Base-by-base conservation (phyloP, 2,888 invertebrate genomes). In the Scaptodrosophila latifasciaeformis region DNA sequence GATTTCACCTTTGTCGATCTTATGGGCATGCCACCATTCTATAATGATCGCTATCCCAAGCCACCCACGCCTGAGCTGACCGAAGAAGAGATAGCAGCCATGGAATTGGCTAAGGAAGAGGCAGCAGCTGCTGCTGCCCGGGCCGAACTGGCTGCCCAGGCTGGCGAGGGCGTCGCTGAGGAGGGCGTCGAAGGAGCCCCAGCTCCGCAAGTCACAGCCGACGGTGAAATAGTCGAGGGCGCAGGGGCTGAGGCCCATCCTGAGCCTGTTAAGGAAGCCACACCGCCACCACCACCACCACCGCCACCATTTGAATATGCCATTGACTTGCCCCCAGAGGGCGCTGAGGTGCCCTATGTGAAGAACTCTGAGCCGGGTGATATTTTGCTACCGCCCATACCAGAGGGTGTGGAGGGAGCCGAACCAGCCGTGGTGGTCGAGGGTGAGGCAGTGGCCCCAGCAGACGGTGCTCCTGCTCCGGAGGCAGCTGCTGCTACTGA, bases 1-100 rank as follows among this genome's bases (percentile, higher is more conserved):
- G 97, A 97, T 89, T 90, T 92, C 86, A 96, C 96, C 76, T 96
- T 96, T 90, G 92, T 94, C 84, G 96, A 96, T 87, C 88, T 92
- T 78, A 89, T 91, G 86, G 90, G 90, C 76, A 88, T 90, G 67
- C 87, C 88, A 75, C 88, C 88, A 13, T 74, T 72, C 62, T 86
- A 84, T 62, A 86, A 84, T 57, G 85, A 85, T 24, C 84, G 85
- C 30, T 79, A 85, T 65, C 87, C 87, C 30, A 87, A 87, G 54
- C 86, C 87, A 49, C 86, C 87, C 45, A 86, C 87, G 44, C 86
- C 87, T 2, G 83, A 84, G 68, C 83, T 86, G 24, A 85, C 85
- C 57, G 83, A 86, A 53, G 85, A 83, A 65, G 85, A 70, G 63
- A 56, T 77, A 12, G 85, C 86, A 27, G 85, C 84, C 21, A 81